Evolutionary conservation across 1,140 invertebrate genomes (phyloP).

Genomic region (Eupristina koningsbergeri): DNA sequence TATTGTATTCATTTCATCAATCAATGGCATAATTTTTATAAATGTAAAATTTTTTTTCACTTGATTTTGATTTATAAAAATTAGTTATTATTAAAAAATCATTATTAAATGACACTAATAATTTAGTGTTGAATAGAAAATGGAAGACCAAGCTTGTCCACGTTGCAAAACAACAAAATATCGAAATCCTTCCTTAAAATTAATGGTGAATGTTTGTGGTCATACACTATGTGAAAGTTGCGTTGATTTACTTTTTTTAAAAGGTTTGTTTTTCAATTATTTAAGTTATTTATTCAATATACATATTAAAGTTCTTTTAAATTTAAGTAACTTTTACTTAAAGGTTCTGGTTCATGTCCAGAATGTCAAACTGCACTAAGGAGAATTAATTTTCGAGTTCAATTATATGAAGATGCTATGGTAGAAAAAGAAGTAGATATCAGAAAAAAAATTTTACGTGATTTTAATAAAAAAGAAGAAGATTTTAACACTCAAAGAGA

Average conservation of each 20-base stretch:
- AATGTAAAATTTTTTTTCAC: too few species aligned
- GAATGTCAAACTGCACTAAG: constrained; percentile 91
- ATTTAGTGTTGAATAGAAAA: constrained; percentile 61
- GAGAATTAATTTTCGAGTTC: constrained; percentile 92
- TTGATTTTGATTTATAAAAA: too few species aligned
- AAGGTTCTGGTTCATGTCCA: constrained; percentile 92
- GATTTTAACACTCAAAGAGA: constrained; percentile 87
- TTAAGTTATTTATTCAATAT: background rate
- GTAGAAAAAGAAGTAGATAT: constrained; percentile 99
- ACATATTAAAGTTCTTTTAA: constrained; percentile 1
- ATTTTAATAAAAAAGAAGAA: constrained; percentile 93
- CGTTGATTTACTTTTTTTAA: constrained; percentile 94
- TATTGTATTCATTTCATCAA: too few species aligned
- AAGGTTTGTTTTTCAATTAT: constrained; percentile 76
- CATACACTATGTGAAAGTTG: constrained; percentile 98
- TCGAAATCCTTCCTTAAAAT: constrained; percentile 94
- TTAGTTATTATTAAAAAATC: background rate
- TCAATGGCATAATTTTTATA: too few species aligned
- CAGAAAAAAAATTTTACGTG: constrained; percentile 88
- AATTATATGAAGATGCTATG: constrained; percentile 95
- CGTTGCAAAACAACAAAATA: constrained; percentile 99
- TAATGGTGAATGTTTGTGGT: constrained; percentile 99
- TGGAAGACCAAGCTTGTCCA: constrained; percentile 95
- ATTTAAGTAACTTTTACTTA: constrained; percentile 49
- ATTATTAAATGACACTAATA: background rate